Evolutionary conservation across 1,140 invertebrate species (phyloP).

Genomic region (Drosophila prosaltans): DNA sequence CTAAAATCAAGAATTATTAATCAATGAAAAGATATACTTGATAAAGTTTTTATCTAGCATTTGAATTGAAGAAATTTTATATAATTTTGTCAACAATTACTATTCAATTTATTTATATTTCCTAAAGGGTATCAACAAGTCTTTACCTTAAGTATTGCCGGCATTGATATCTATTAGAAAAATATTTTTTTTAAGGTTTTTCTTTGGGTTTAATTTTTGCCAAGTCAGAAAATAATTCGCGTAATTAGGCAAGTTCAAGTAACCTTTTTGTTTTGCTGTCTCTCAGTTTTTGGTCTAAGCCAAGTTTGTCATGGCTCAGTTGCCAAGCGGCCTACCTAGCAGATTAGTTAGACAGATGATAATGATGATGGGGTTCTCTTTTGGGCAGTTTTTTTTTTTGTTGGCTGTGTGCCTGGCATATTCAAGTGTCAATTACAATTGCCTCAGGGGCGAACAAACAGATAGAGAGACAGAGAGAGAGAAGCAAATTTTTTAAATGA

Average conservation of each 20-base stretch:
- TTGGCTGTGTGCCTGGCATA: constrained; percentile 52
- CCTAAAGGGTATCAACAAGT: neutral
- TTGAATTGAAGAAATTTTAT: too few species aligned
- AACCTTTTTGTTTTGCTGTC: constrained; percentile 51
- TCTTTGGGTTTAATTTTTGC: constrained; percentile 31
- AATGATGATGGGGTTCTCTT: constrained; percentile 9
- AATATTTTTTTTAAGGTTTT: neutral
- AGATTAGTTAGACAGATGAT: constrained; percentile 5
- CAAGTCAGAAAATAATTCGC: constrained; percentile 65
- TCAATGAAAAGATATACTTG: too few species aligned
- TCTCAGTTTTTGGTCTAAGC: constrained; percentile 50
- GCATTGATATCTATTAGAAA: neutral
- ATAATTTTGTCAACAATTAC: too few species aligned
- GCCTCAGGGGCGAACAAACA: constrained; percentile 40
- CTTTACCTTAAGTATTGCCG: neutral
- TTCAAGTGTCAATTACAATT: constrained; percentile 67
- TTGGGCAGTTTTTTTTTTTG: constrained; percentile 9
- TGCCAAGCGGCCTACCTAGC: constrained; percentile 46
- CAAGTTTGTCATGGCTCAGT: constrained; percentile 66
- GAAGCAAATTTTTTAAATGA: constrained; percentile 46
- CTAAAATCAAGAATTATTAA: too few species aligned
- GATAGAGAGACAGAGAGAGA: constrained; percentile 3
- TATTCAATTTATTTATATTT: too few species aligned
- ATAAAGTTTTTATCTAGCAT: too few species aligned
- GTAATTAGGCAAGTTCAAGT: constrained; percentile 69